A percentile compares a stretch with the other conserved stretches of the same genome.
Conservation (phyloP, 2,113 vertebrate species). For the Chroicocephalus ridibundus region DNA sequence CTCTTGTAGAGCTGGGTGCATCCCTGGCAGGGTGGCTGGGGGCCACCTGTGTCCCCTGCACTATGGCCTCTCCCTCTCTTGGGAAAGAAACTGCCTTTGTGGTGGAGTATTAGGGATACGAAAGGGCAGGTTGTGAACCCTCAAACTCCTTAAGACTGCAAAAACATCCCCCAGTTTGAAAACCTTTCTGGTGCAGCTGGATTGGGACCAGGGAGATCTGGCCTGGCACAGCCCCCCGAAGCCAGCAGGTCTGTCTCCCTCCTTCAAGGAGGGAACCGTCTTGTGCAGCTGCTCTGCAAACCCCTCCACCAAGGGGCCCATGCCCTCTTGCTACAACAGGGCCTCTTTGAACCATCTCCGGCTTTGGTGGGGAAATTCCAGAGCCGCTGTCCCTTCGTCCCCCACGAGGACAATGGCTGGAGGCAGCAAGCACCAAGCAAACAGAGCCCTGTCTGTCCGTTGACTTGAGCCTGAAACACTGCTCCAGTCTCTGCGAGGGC, state of each 20-base stretch:
- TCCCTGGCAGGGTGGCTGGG: background rate
- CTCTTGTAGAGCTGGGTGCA: background rate
- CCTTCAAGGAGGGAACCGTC: background rate
- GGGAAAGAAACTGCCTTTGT: background rate
- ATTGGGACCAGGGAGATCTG: background rate
- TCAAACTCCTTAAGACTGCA: background rate
- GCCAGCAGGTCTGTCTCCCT: background rate
- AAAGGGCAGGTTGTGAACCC: background rate
- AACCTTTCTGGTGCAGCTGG: background rate
- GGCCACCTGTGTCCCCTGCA: background rate
- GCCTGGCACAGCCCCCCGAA: background rate
- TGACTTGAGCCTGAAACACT: background rate
- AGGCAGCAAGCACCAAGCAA: background rate
- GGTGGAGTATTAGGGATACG: background rate
- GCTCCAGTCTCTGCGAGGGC: background rate
- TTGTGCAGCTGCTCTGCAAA: background rate
- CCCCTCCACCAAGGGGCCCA: background rate
- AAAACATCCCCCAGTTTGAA: background rate
- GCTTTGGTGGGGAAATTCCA: constrained; percentile 8
- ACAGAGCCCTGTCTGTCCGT: constrained; percentile 47
- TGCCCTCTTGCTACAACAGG: background rate
- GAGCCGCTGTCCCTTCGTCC: background rate
- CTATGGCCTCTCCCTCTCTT: background rate
- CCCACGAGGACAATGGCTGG: background rate
- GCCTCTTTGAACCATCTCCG: background rate